Evolutionary conservation across 1,140 invertebrate genomes (phyloP).

Genomic region (Pseudoatta argentina): DNA sequence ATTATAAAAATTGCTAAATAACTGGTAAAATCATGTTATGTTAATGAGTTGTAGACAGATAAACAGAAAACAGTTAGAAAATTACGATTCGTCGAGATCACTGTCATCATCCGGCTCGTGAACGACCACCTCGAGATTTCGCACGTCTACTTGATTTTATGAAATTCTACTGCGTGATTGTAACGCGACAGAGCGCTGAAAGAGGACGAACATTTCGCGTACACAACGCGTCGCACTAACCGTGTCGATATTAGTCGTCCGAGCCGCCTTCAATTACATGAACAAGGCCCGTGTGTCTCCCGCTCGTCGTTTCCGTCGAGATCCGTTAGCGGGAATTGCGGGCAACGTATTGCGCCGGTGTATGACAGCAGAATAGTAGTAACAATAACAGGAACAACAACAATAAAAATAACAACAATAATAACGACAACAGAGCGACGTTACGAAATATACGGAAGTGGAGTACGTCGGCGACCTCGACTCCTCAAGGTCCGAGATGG

Average conservation of each 20-base stretch:
- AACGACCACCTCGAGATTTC: background rate
- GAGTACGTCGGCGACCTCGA: constrained; percentile 77
- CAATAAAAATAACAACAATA: background rate
- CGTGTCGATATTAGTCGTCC: constrained; percentile 55
- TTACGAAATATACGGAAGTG: constrained; percentile 33
- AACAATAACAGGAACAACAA: background rate
- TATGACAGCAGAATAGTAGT: background rate
- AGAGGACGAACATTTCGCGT: constrained; percentile 1
- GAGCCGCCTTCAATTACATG: constrained; percentile 72
- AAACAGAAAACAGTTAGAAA: background rate
- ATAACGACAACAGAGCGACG: constrained; percentile 16
- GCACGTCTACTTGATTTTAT: constrained; percentile 14
- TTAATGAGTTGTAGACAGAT: background rate
- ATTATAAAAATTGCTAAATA: background rate
- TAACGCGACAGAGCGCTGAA: background rate
- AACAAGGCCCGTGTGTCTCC: constrained; percentile 46
- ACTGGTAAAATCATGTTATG: background rate
- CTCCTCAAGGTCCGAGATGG: constrained; percentile 85
- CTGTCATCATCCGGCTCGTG: background rate
- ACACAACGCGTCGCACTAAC: constrained; percentile 64
- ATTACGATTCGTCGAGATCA: constrained; percentile 16
- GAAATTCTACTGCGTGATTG: background rate
- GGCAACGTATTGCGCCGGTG: background rate
- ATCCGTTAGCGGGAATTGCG: constrained; percentile 56
- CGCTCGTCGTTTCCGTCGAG: constrained; percentile 18